A percentile compares a stretch with the other conserved stretches of the same genome.
phyloP scores from a whole-genome alignment of 2,113 vertebrate genomes.

The Oxyura jamaicensis region DNA sequence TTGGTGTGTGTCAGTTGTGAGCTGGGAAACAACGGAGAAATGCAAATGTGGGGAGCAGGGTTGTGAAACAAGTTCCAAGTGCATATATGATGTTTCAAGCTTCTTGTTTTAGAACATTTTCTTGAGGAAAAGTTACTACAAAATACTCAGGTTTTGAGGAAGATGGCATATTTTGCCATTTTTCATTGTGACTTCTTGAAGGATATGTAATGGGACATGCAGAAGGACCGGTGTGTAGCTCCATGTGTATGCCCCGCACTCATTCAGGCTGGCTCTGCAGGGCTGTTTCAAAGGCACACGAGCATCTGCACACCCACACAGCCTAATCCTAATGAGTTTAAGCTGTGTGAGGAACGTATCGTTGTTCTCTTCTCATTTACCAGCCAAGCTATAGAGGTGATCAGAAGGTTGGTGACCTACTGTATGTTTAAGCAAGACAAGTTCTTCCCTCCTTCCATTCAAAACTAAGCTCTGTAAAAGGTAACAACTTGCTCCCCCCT shows the following conservation, averaged over 20 bases:
- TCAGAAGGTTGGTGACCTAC: not conserved
- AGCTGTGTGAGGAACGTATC: not conserved
- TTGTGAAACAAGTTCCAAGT: not conserved
- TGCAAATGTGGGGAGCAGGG: not conserved
- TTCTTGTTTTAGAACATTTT: not conserved
- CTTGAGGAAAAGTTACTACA: not conserved
- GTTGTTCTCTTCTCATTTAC: not conserved
- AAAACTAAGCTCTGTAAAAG: not conserved
- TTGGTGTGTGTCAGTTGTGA: not conserved
- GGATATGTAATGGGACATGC: not conserved
- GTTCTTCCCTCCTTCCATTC: not conserved
- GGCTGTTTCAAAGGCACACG: not conserved
- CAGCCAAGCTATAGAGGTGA: not conserved
- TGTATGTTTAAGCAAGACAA: not conserved
- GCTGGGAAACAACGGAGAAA: not conserved
- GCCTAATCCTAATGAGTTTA: not conserved
- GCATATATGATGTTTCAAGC: not conserved
- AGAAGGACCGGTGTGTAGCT: not conserved
- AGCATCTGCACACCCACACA: not conserved
- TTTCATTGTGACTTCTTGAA: not conserved
- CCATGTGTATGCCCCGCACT: rapidly evolving
- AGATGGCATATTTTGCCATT: not conserved
- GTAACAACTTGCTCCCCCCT: not conserved
- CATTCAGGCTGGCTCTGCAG: not conserved
- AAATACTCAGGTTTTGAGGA: not conserved